Evolutionary conservation across 1,140 invertebrate genomes (phyloP), one percentile per base, ranked within the genome.

Genomic region (Periplaneta americana): DNA sequence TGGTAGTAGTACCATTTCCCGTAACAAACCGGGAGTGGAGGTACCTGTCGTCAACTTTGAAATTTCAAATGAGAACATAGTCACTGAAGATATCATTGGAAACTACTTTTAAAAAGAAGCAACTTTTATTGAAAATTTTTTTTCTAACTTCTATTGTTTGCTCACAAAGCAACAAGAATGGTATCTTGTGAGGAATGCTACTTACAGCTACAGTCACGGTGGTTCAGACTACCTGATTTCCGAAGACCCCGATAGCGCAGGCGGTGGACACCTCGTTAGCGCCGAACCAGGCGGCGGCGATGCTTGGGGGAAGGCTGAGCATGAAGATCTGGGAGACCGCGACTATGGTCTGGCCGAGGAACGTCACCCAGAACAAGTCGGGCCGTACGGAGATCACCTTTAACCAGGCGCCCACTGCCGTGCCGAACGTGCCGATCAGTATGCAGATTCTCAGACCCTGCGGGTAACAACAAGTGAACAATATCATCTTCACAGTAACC

Each of bases 381-480:
- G 93, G 94, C 1, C 90, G 88, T 8, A 96, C 92, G 37, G 96
- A 96, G 80, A 94, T 92, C 82, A 97, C 93, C 90, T 99, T 99
- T 82, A 99, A 91, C 97, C 97, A 99, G 0, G 98, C 93, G 2
- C 98, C 98, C 4, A 93, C 84, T 81, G 93, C 94, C 34, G 97
- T 99, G 5, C 97, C 96, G 74, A 97, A 90, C 0, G 95, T 92
- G 5, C 98, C 98, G 18, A 97, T 90, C 18, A 99, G 88, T 1
- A 96, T 93, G 4, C 95, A 94, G 33, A 94, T 90, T 34, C 98
- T 91, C 10, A 99, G 90, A 75, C 98, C 98, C 94, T 97, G 87
- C 74, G 74, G 11, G 11, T 15, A 28, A 18, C 28, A 75, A 34
- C 48, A 28, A 57, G n/a, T n/a, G n/a, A n/a, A n/a, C n/a, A n/a